Percentiles rank a stretch among this genome's conserved stretches.
Evolutionary conservation across 2,888 invertebrate genomes (phyloP).

Genomic region (Venusia cambrica): DNA sequence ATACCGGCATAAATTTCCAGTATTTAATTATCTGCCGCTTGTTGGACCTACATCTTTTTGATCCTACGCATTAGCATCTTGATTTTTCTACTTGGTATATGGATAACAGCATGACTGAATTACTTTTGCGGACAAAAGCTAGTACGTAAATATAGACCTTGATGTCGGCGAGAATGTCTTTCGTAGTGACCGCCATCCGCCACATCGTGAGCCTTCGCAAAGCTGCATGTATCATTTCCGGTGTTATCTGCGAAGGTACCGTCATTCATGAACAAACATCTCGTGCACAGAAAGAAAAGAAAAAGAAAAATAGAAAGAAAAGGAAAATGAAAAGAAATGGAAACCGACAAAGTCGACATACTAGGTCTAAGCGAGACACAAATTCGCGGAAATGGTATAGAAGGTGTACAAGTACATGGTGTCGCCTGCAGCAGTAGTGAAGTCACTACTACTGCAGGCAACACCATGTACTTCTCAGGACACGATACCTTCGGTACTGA

Average conservation of each 20-base stretch:
- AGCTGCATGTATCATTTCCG: constrained; percentile 56
- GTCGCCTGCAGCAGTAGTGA: no score
- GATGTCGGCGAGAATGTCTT: constrained; percentile 39
- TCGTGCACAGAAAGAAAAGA: not conserved
- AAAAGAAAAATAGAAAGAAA: no score
- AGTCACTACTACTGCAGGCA: constrained; percentile 8
- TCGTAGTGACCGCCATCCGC: constrained; percentile 39
- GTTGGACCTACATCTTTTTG: no score
- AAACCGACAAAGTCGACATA: not conserved
- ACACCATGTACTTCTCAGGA: constrained; percentile 20
- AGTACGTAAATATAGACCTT: constrained; percentile 40
- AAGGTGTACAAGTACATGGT: no score
- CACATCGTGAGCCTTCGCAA: constrained; percentile 47
- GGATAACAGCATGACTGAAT: no score
- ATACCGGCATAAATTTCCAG: no score
- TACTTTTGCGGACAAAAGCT: no score
- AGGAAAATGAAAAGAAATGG: constrained; percentile 7
- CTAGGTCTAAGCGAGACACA: constrained; percentile 12
- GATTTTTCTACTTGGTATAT: no score
- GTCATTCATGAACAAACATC: no score
- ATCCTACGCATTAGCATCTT: no score
- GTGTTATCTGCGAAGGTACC: constrained; percentile 45
- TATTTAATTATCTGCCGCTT: no score
- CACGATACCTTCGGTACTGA: constrained; percentile 11
- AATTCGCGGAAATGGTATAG: no score